Base-by-base conservation (phyloP, 2,113 vertebrate species). In the Heptranchias perlo region DNA sequence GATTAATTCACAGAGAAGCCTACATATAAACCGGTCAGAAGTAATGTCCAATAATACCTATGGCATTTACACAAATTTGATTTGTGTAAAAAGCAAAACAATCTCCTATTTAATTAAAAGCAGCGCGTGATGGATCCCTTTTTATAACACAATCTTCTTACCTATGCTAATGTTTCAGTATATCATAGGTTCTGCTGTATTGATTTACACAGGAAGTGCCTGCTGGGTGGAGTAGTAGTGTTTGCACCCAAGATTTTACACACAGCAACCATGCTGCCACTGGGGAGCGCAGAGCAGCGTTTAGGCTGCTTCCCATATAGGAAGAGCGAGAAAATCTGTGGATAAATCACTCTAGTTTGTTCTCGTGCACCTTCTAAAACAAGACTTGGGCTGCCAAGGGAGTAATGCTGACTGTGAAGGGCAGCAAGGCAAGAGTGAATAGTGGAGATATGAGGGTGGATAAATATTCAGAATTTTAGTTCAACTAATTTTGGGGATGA, bases 61-160 rank as follows among this genome's bases (percentile, higher is more conserved):
- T 14, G 1, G 47, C 28, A 52, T 28, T 73, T 49, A 49, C 93
- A 4, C 47, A 95, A 73, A 69, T 69, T 16, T 69, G 44, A 52
- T 3, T 47, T 47, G 44, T 16, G 25, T 16, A 52, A 16, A n/a
- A 35, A 52, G 65, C 44, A 95, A 44, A 95, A 31, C 28, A 16
- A 25, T 52, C 13, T 64, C 54, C 58, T 69, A 69, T 69, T 95
- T 69, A 73, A 31, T 49, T 47, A 49, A 4, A 95, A 95, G 28
- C 64, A 49, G 21, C 0, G 65, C 16, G 44, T 95, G 64, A 95
- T 16, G 65, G 25, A 14, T 95, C 64, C 28, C 47, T 31, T 95
- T 95, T 95, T 31, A 35, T 58, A 47, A 94, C 7, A 87, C 84
- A 87, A 93, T 62, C 94, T 49, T 95, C 21, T 95, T 49, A 52